A percentile compares a stretch with the other conserved stretches of the same genome.
Conservation (phyloP, 1,140 invertebrate species). For the Asbolus verrucosus region DNA sequence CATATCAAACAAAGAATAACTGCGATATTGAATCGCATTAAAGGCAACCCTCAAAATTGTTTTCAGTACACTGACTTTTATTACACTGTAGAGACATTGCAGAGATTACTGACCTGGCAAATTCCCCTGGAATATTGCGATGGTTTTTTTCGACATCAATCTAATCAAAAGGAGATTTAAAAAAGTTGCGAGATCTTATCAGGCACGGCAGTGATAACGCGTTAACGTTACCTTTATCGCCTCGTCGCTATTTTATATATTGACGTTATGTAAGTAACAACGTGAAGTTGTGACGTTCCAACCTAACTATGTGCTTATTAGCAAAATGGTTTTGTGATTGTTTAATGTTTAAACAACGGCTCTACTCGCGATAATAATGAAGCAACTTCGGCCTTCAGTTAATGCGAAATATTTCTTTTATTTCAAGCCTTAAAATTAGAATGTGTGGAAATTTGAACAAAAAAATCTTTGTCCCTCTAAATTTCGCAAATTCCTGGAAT, state of each 20-base stretch:
- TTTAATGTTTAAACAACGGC: too few relatives aligned
- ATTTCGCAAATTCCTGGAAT: too few relatives aligned
- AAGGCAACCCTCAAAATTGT: constrained; percentile 19
- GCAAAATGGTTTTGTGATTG: constrained; percentile 25
- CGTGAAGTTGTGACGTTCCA: constrained; percentile 4
- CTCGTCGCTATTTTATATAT: constrained; percentile 8
- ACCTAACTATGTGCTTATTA: constrained; percentile 20
- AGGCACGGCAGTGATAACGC: not conserved
- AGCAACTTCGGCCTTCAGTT: too few relatives aligned
- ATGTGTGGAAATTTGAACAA: too few relatives aligned
- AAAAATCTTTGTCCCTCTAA: too few relatives aligned
- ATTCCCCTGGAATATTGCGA: too few relatives aligned
- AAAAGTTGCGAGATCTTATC: not conserved
- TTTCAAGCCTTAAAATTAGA: too few relatives aligned
- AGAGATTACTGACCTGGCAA: not conserved
- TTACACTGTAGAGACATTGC: constrained; percentile 10
- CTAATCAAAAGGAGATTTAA: not conserved
- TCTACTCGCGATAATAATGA: constrained; percentile 1
- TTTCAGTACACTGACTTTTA: constrained; percentile 17
- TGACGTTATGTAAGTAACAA: constrained; percentile 20
- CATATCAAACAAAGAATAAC: constrained; percentile 15
- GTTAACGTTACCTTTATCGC: not conserved
- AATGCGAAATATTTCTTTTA: too few relatives aligned
- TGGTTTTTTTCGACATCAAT: too few relatives aligned
- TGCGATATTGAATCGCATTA: constrained; percentile 13